phyloP scores from a whole-genome alignment of 2,888 invertebrate species.

The Lasioglossum morio region DNA sequence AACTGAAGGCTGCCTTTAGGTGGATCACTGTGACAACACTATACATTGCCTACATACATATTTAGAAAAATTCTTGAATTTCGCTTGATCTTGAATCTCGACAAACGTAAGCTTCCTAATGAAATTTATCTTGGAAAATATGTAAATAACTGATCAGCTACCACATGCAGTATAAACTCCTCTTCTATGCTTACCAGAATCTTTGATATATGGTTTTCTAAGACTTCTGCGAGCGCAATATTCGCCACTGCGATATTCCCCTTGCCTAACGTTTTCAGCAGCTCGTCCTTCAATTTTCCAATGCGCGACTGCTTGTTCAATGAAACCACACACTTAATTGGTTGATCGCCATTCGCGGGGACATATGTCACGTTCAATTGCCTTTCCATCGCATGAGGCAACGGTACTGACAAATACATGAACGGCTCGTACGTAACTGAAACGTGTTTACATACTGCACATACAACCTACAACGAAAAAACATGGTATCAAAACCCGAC shows the following conservation, averaged over 20 bases:
- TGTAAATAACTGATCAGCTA: background rate
- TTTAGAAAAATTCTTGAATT: background rate
- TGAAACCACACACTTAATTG: conserved; percentile 85
- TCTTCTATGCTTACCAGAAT: conserved; percentile 85
- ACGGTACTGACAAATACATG: conserved; percentile 89
- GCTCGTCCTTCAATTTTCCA: conserved; percentile 85
- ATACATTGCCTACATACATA: background rate
- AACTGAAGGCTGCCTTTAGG: conserved; percentile 6
- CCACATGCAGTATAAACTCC: background rate
- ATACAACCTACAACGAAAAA: conserved; percentile 86
- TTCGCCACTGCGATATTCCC: conserved; percentile 80
- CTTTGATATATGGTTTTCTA: conserved; percentile 87
- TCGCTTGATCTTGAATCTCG: background rate
- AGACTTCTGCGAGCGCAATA: conserved; percentile 87
- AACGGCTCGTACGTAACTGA: conserved; percentile 89
- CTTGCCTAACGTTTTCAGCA: conserved; percentile 84
- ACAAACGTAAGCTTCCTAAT: conserved; percentile 1
- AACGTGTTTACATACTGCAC: conserved; percentile 87
- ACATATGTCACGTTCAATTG: conserved; percentile 87
- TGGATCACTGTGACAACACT: conserved; percentile 2
- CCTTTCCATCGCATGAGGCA: conserved; percentile 88
- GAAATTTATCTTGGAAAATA: conserved; percentile 21
- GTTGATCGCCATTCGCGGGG: conserved; percentile 84
- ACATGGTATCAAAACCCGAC: background rate
- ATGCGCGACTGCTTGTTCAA: conserved; percentile 87